Conservation (phyloP, 2,797 vertebrate species). For the Limosa lapponica region DNA sequence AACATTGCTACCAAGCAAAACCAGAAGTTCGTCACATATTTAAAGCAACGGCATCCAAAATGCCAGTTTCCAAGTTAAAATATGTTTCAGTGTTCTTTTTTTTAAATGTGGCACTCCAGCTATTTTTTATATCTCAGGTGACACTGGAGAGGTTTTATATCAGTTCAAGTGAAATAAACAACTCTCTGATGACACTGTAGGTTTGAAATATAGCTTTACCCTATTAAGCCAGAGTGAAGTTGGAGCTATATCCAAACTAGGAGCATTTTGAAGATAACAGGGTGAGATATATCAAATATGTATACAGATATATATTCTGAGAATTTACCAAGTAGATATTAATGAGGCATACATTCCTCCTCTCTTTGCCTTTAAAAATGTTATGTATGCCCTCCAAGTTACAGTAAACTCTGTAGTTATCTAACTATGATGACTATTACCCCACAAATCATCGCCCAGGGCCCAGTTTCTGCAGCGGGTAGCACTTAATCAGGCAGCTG, state of each 20-base stretch:
- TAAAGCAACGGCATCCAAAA: neutral
- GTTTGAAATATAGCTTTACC: neutral
- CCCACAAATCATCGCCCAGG: neutral
- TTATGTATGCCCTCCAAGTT: neutral
- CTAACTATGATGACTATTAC: neutral
- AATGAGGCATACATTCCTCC: neutral
- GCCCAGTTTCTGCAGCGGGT: neutral
- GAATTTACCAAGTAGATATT: slow-evolving; percentile 3
- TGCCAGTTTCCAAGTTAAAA: neutral
- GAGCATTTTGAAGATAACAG: neutral
- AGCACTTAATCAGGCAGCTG: slow-evolving; percentile 35
- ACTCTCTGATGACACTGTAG: neutral
- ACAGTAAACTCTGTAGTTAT: neutral
- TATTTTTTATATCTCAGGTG: neutral
- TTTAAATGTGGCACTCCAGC: neutral
- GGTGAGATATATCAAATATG: neutral
- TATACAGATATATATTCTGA: neutral
- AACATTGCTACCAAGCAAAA: neutral
- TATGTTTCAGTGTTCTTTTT: neutral
- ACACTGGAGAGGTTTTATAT: neutral
- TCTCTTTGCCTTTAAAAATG: slow-evolving; percentile 7
- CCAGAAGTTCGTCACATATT: neutral
- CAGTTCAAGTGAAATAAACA: slow-evolving; percentile 19
- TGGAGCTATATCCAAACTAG: neutral
- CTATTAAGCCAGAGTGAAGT: neutral